phyloP scores from a whole-genome alignment of 2,797 vertebrate genomes.

The Lepidocolaptes lacrymiger region DNA sequence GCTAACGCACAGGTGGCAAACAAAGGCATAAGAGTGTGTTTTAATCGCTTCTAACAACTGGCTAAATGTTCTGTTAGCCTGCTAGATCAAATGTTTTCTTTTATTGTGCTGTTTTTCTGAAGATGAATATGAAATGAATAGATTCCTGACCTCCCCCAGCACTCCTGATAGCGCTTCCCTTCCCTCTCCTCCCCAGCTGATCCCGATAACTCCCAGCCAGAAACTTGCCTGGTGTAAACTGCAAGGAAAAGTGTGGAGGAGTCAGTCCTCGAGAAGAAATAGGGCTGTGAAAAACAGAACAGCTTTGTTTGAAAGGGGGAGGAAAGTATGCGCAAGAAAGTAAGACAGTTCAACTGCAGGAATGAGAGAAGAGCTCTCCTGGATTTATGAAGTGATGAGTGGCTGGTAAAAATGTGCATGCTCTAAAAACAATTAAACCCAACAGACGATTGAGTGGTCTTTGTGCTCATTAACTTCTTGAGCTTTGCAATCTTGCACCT shows the following conservation, averaged over 20 bases:
- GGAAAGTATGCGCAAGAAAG: slow-evolving; percentile 71
- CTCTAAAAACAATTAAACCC: slow-evolving; percentile 62
- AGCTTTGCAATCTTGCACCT: slow-evolving; percentile 74
- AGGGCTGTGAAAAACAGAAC: slow-evolving; percentile 76
- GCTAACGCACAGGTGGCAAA: background rate
- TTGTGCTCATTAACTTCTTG: slow-evolving; percentile 67
- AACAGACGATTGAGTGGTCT: slow-evolving; percentile 56
- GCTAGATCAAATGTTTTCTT: slow-evolving; percentile 63
- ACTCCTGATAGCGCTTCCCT: slow-evolving; percentile 69
- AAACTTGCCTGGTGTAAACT: slow-evolving; percentile 73
- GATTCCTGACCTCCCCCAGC: slow-evolving; percentile 60
- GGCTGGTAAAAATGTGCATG: slow-evolving; percentile 67
- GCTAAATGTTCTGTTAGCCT: slow-evolving; percentile 68
- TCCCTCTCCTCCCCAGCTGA: slow-evolving; percentile 69
- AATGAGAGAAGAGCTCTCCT: slow-evolving; percentile 71
- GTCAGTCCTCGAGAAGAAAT: slow-evolving; percentile 70
- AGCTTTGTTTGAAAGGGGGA: slow-evolving; percentile 79
- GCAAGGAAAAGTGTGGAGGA: slow-evolving; percentile 76
- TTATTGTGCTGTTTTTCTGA: slow-evolving; percentile 71
- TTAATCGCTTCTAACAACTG: slow-evolving; percentile 44
- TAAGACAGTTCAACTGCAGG: slow-evolving; percentile 67
- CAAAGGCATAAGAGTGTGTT: background rate
- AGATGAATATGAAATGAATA: slow-evolving; percentile 76
- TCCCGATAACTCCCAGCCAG: slow-evolving; percentile 75
- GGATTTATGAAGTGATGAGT: slow-evolving; percentile 68